These are phyloP conservation scores for Trachops cirrhosus DNA, from an alignment of 2,797 vertebrate species.

Conservation along the genomic window DNA sequence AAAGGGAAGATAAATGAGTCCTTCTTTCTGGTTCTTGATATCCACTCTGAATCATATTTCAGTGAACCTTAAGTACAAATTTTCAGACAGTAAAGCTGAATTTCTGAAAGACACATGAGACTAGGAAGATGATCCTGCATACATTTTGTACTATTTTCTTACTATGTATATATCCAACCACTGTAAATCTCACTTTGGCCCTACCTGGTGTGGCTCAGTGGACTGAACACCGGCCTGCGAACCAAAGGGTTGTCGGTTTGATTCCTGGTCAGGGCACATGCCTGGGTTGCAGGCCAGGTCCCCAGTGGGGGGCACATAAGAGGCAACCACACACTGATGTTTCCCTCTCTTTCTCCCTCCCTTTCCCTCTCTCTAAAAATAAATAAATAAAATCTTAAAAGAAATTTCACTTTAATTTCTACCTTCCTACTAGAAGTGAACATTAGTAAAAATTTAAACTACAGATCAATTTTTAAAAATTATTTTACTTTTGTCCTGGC, in stretches of 20 bases:
- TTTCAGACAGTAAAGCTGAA: background rate
- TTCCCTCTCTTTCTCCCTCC: too few relatives aligned
- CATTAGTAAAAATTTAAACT: conserved; percentile 28
- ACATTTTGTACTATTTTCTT: conserved; percentile 23
- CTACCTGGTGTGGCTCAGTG: too few relatives aligned
- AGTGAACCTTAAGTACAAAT: conserved; percentile 16
- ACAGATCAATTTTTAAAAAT: background rate
- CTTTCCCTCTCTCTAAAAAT: too few relatives aligned
- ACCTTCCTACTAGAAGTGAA: background rate
- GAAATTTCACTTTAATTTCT: conserved; percentile 32
- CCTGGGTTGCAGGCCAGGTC: too few relatives aligned
- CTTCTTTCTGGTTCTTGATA: background rate
- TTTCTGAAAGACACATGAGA: conserved; percentile 34
- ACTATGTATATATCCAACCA: background rate
- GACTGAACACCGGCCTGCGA: too few relatives aligned
- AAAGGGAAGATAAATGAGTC: background rate
- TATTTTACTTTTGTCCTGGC: conserved; percentile 48
- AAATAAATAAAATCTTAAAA: too few relatives aligned
- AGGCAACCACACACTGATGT: too few relatives aligned
- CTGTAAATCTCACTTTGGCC: conserved; percentile 4
- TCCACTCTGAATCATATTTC: background rate
- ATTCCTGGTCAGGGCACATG: too few relatives aligned
- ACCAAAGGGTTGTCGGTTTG: too few relatives aligned
- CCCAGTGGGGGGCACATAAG: too few relatives aligned
- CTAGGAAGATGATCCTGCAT: conserved; percentile 6